A percentile compares a stretch with the other conserved stretches of the same genome.
Evolutionary conservation across 2,888 invertebrate genomes (phyloP).

Genomic region (Ectemnius lituratus): DNA sequence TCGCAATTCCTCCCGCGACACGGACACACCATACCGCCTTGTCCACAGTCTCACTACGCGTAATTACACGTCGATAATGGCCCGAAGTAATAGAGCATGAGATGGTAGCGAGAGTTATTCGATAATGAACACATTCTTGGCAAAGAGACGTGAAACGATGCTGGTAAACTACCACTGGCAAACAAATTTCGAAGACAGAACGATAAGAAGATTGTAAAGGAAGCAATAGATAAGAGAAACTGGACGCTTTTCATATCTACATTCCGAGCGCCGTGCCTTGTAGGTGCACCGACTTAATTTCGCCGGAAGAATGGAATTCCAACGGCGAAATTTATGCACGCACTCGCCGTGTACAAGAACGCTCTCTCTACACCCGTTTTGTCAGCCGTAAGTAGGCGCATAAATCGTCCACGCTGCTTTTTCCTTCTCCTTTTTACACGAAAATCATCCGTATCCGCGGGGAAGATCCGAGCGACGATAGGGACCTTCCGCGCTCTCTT

Average conservation of each 20-base stretch:
- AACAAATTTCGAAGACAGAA: background rate
- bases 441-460: slow-evolving; percentile 25
- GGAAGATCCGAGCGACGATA: slow-evolving; percentile 12
- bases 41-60: no score
- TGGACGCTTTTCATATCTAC: slow-evolving; percentile 38
- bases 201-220: background rate
- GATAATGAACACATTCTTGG: no score
- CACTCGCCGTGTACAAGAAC: slow-evolving; percentile 32
- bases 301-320: slow-evolving; percentile 36
- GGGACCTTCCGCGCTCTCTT: slow-evolving; percentile 1
- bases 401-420: slow-evolving; percentile 29
- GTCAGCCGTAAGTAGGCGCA: slow-evolving; percentile 25
- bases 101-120: no score
- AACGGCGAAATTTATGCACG: slow-evolving; percentile 41
- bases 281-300: slow-evolving; percentile 41
- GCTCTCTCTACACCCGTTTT: slow-evolving; percentile 28
- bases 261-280: slow-evolving; percentile 28
- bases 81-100: no score
- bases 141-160: no score
- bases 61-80: no score
- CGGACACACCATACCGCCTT: no score
- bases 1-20: slow-evolving; percentile 3
- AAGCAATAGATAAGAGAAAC: background rate
- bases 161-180: background rate
- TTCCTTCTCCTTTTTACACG: background rate